These are phyloP conservation scores for Lepidurus packardi DNA, from an alignment of 1,140 invertebrate genomes.

Conservation along the genomic window DNA sequence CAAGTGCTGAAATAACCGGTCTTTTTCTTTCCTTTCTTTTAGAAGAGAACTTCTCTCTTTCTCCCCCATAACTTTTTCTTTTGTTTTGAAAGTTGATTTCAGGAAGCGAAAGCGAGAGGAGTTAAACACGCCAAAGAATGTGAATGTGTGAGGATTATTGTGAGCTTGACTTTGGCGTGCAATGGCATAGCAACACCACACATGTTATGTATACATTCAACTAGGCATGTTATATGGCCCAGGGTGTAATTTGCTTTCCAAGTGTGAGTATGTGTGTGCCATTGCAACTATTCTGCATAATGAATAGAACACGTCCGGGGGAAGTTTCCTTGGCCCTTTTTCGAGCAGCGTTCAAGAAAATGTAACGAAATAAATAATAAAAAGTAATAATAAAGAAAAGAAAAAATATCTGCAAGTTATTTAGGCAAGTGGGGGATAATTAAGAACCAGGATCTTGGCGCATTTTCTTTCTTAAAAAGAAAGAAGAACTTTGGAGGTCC, in stretches of 20 bases:
- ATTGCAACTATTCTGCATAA: constrained; percentile 22
- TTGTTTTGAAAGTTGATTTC: constrained; percentile 19
- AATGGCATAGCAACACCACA: neutral
- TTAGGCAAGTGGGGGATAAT: neutral
- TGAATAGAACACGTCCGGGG: constrained; percentile 8
- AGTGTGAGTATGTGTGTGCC: constrained; percentile 10
- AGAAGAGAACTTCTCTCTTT: neutral
- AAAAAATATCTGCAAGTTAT: neutral
- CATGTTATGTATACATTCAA: neutral
- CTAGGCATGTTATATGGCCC: constrained; percentile 15
- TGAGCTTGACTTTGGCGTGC: constrained; percentile 4
- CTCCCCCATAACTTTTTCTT: neutral
- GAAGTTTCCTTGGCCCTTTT: neutral
- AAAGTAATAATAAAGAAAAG: neutral
- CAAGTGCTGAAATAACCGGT: neutral
- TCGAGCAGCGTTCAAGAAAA: neutral
- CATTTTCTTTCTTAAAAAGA: neutral
- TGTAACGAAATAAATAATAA: neutral
- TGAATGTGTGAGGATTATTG: constrained; percentile 18
- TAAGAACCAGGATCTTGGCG: neutral
- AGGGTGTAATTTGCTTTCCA: constrained; percentile 10
- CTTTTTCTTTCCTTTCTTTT: neutral
- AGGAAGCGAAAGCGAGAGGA: neutral
- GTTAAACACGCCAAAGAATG: constrained; percentile 4
- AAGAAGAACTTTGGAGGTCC: neutral